These are phyloP conservation scores for Adoxophyes honmai DNA, from an alignment of 1,140 invertebrate species.

Conservation along the genomic window DNA sequence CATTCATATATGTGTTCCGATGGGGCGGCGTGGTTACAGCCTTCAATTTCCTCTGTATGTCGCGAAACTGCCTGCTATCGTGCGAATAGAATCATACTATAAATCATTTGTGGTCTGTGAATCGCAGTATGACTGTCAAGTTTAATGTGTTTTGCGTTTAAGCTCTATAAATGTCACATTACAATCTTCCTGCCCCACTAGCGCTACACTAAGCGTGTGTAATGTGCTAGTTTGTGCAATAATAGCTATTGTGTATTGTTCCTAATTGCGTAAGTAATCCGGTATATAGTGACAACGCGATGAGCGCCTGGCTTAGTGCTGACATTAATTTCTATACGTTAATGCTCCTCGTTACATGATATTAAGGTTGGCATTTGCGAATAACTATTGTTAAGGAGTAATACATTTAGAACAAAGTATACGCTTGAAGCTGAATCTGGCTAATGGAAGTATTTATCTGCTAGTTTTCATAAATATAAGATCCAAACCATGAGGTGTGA, in stretches of 20 bases:
- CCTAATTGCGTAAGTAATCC: not conserved
- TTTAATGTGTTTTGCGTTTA: not conserved
- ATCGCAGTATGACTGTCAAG: not conserved
- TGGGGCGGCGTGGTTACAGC: not conserved
- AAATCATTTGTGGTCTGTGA: slow-evolving; percentile 8
- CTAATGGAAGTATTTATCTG: too few species aligned
- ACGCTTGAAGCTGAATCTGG: not conserved
- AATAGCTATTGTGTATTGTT: not conserved
- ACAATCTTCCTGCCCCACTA: not conserved
- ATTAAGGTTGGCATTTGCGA: not conserved
- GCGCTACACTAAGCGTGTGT: not conserved
- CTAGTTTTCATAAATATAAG: too few species aligned
- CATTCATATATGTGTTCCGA: not conserved
- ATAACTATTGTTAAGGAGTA: not conserved
- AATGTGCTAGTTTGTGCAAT: not conserved
- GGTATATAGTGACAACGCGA: not conserved
- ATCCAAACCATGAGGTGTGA: too few species aligned
- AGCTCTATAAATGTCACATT: not conserved
- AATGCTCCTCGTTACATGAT: not conserved
- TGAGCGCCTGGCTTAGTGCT: not conserved
- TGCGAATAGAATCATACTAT: slow-evolving; percentile 18
- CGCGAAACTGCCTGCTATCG: slow-evolving; percentile 13
- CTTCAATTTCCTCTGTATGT: slow-evolving; percentile 12
- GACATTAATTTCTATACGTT: not conserved
- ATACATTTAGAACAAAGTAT: not conserved